Evolutionary conservation across 2,113 vertebrate species (phyloP).

Genomic region (Dipodomys stephensi): DNA sequence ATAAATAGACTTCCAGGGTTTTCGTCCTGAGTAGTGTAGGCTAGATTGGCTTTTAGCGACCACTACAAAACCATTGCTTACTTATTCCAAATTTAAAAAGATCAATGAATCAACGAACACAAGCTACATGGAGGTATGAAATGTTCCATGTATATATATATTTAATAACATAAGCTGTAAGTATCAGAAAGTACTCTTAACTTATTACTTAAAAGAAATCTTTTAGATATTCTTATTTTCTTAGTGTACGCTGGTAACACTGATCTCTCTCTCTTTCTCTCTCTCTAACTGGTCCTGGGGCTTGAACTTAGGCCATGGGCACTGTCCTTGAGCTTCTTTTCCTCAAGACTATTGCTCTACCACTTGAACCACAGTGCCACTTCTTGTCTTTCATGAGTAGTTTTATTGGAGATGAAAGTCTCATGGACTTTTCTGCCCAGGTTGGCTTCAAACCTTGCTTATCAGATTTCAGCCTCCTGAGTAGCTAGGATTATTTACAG

Average conservation of each 20-base stretch:
- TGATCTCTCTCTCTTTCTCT: neutral
- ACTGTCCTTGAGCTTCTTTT: too few species aligned
- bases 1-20: slow-evolving; percentile 71
- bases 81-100: slow-evolving; percentile 49
- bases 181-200: slow-evolving; percentile 15
- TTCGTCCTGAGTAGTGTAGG: slow-evolving; percentile 25
- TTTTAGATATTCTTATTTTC: slow-evolving; percentile 24
- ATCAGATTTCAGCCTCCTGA: too few species aligned
- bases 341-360: too few species aligned
- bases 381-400: too few species aligned
- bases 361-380: too few species aligned
- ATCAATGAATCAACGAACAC: neutral
- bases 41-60: slow-evolving; percentile 27
- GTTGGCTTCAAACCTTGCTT: too few species aligned
- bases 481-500: too few species aligned
- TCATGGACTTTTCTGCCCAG: too few species aligned
- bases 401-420: too few species aligned
- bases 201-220: slow-evolving; percentile 13
- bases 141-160: slow-evolving; percentile 11
- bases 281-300: too few species aligned
- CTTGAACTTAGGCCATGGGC: too few species aligned
- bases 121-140: slow-evolving; percentile 22
- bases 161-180: slow-evolving; percentile 53
- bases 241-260: neutral
- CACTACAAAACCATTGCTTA: slow-evolving; percentile 38